Evolutionary conservation across 2,797 vertebrate species (phyloP), one percentile per base, ranked within the genome.

Genomic region (Luscinia megarhynchos): DNA sequence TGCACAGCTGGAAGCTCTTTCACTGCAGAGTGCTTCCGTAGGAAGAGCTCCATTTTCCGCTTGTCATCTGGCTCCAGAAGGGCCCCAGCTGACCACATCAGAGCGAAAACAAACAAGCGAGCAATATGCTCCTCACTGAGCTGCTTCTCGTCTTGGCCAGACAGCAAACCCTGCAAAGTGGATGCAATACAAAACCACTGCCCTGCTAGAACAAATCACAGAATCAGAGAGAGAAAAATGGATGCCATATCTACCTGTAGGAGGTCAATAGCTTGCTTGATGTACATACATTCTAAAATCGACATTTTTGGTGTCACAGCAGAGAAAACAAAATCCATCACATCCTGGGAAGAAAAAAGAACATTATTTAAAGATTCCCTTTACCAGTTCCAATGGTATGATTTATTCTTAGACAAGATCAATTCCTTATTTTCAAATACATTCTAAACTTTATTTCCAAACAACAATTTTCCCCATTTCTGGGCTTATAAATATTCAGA

Each of bases 271-370:
- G 98, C 98, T 97, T 99, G 98, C 89, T 96, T 98, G 97, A 99
- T 98, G 97, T 98, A 99, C 98, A 98, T 98, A 50, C 98, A 98
- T 94, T 99, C 98, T 96, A 99, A 96, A 87, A 98, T 93, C 6
- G 95, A 95, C 98, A 99, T 99, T 97, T 98, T 98, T 45, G 98
- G 98, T 84, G 96, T 97, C 93, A 98, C 97, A 12, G 98, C 94
- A 40, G 98, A 98, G 92, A 85, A 98, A 79, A 98, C 96, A 95
- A 99, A 99, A 96, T 98, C 98, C 85, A 99, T 88, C 93, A 98
- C 55, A 88, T 98, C 98, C 98, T 98, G 97, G 27, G 57, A 87
- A 77, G 24, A 19, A 40, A 55, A 50, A 46, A 46, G 73, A 84
- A 88, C 1, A 36, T 34, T 2, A 43, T 41, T 78, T 77, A 68